phyloP scores from a whole-genome alignment of 2,888 invertebrate species.

The Tetheella fluctuosa region DNA sequence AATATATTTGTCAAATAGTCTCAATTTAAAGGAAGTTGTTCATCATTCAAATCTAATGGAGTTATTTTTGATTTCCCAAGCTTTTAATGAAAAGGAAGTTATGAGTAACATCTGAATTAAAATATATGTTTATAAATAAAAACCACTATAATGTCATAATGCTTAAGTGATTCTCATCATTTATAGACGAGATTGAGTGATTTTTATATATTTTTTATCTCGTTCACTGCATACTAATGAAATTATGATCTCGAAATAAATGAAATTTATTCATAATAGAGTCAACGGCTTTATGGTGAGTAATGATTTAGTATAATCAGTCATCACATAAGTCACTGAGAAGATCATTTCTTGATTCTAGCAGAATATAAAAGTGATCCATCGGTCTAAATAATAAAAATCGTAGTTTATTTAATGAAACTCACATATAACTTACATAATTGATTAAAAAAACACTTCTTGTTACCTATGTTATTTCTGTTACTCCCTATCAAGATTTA shows the following conservation, averaged over 20 bases:
- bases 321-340: no score
- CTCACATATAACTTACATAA: no score
- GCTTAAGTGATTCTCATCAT: neutral
- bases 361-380: no score
- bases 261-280: neutral
- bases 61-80: constrained; percentile 14
- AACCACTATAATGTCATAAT: neutral
- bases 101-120: constrained; percentile 7
- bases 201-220: neutral
- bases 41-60: constrained; percentile 20
- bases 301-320: constrained; percentile 11
- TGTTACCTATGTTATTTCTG: no score
- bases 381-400: no score
- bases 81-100: constrained; percentile 14
- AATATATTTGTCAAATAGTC: neutral
- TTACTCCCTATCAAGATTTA: no score
- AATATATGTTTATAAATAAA: constrained; percentile 6
- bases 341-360: no score
- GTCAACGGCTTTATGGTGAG: constrained; percentile 12
- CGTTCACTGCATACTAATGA: constrained; percentile 1
- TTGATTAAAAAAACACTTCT: no score
- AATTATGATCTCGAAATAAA: neutral
- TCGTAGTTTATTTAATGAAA: no score
- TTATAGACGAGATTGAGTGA: neutral
- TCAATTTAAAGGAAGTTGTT: constrained; percentile 19